Evolutionary conservation across 2,113 vertebrate species (phyloP).

Genomic region (Leucosticte australis): DNA sequence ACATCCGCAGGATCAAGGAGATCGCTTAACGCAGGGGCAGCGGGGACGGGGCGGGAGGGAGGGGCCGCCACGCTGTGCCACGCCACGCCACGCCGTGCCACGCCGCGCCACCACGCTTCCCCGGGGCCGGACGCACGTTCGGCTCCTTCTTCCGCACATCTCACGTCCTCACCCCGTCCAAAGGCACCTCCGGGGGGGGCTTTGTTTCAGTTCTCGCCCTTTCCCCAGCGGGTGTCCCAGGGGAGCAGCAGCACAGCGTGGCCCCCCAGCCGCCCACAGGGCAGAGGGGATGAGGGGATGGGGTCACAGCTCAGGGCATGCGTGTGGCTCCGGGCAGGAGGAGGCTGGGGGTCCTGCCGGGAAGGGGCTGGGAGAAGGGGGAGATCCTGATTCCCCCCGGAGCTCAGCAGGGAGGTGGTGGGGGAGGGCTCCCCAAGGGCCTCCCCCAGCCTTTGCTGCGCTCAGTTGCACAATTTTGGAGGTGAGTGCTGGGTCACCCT

Average conservation of each 20-base stretch:
- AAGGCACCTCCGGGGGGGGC: neutral
- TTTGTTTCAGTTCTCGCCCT: neutral
- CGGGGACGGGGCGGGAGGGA: neutral
- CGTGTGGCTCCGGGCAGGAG: accelerated
- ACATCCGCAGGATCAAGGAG: slow-evolving; percentile 97
- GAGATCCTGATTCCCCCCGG: accelerated
- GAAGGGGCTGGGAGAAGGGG: neutral
- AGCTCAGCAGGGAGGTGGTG: neutral
- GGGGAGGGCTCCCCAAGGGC: neutral
- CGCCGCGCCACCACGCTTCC: neutral
- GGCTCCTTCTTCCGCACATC: neutral
- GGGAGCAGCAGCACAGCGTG: neutral
- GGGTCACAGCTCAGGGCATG: neutral
- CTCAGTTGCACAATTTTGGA: slow-evolving; percentile 62
- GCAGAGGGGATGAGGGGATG: neutral
- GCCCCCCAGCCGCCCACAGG: neutral
- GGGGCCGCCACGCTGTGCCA: neutral
- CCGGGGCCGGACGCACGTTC: neutral
- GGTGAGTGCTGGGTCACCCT: slow-evolving; percentile 38
- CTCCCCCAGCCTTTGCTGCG: neutral
- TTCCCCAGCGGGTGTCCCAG: neutral
- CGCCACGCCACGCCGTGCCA: neutral
- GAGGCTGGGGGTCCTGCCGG: neutral
- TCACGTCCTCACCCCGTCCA: neutral
- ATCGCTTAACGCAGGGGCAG: slow-evolving; percentile 76